phyloP scores from a whole-genome alignment of 2,113 vertebrate species.

The Herpailurus yagouaroundi region DNA sequence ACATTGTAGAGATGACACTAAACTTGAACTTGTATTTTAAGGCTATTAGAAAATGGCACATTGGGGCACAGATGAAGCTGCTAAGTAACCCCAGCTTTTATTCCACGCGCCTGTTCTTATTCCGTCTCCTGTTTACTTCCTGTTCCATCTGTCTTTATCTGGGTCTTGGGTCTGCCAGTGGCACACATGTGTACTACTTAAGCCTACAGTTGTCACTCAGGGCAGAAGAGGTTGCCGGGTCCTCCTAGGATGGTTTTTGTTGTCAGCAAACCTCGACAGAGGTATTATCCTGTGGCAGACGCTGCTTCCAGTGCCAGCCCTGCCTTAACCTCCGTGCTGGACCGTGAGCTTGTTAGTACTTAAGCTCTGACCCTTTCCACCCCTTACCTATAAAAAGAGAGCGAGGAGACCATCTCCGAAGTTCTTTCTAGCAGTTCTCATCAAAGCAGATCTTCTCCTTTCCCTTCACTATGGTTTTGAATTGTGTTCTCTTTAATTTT shows the following conservation, averaged over 20 bases:
- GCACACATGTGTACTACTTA: neutral
- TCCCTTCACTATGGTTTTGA: constrained; percentile 5
- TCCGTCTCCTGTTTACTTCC: neutral
- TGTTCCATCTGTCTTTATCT: neutral
- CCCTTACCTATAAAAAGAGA: neutral
- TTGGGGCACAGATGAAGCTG: neutral
- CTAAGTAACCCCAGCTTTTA: neutral
- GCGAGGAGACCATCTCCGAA: neutral
- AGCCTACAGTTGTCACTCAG: neutral
- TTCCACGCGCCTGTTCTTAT: neutral
- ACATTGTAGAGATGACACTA: neutral
- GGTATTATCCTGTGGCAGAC: neutral
- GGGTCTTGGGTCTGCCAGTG: neutral
- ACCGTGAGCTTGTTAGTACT: neutral
- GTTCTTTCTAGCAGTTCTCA: neutral
- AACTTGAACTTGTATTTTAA: neutral
- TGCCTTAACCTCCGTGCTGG: neutral
- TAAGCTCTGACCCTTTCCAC: neutral
- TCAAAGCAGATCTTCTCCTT: neutral
- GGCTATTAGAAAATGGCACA: neutral
- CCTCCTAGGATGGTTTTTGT: neutral
- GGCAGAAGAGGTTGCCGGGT: neutral
- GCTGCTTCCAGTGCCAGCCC: neutral
- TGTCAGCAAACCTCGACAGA: neutral
- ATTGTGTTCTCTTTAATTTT: constrained; percentile 45